These are phyloP conservation scores for Amphimedon queenslandica DNA, from an alignment of 37 sponge, comb jelly and placozoan genomes.

Conservation along the genomic window DNA sequence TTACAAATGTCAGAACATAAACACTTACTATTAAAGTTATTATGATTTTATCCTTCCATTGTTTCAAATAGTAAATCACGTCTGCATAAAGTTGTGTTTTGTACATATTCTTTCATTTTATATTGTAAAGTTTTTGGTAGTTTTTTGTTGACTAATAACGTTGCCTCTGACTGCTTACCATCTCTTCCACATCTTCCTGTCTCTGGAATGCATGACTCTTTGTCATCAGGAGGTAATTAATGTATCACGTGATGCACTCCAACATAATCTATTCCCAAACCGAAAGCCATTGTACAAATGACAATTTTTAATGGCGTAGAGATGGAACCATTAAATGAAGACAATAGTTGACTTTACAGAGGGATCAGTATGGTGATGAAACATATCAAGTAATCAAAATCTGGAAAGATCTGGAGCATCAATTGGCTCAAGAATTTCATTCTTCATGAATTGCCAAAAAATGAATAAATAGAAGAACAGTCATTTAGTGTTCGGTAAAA, in stretches of 20 bases:
- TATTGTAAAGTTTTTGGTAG: background rate
- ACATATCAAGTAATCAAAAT: slow-evolving; percentile 1
- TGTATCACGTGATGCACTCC: slow-evolving; percentile 10
- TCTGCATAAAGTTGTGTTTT: background rate
- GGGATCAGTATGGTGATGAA: background rate
- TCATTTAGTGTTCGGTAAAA: background rate
- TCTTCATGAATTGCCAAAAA: background rate
- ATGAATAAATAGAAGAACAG: background rate
- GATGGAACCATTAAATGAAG: background rate
- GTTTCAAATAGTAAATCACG: background rate
- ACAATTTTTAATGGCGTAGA: slow-evolving; percentile 1
- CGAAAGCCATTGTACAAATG: slow-evolving; percentile 11
- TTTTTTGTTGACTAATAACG: background rate
- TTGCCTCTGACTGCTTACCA: background rate
- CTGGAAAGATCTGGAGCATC: slow-evolving; percentile 1
- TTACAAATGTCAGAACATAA: slow-evolving; percentile 15
- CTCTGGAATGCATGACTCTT: slow-evolving; percentile 8
- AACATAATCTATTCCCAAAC: slow-evolving; percentile 19
- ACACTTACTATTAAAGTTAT: slow-evolving; percentile 3
- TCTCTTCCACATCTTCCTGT: slow-evolving; percentile 6
- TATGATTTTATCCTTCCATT: background rate
- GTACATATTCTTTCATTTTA: background rate
- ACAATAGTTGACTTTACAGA: background rate
- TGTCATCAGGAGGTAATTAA: background rate
- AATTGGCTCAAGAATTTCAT: background rate